Evolutionary conservation across 1,140 invertebrate genomes (phyloP), one percentile per base, ranked within the genome.

Genomic region (Pararge aegeria): DNA sequence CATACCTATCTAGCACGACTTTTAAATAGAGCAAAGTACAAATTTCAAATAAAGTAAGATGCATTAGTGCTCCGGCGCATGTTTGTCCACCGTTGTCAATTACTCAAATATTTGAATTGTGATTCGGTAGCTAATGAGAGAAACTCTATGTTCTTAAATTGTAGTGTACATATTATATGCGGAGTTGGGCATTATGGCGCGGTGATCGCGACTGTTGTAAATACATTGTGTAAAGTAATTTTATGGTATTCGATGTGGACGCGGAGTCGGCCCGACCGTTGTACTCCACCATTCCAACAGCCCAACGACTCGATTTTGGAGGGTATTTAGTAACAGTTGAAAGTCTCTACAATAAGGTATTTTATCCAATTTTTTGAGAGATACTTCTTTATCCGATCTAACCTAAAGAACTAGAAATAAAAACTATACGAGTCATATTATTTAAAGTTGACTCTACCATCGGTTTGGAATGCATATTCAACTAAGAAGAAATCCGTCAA

Each of bases 61-160:
- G 83, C 80, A 81, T 80, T 79, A 78, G 83, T 84, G 82, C 81
- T 84, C 75, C 80, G 80, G 77, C 82, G 82, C 84, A 83, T 85
- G 82, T 83, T 83, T 84, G 87, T 89, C 85, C 87, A 87, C 83
- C 82, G 83, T 89, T 87, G 87, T 89, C 85, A 89, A 89, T 89
- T 88, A 89, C 83, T 87, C 80, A 83, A 83, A 87, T 83, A 87
- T 83, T 80, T 87, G 80, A 88, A 87, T 87, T 89, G 87, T 89
- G 87, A 89, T 89, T 87, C 78, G 87, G 83, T 89, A 89, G 87
- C 85, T 89, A 89, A 87, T 85, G 85, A 87, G 84, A 88, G 83
- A 88, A 84, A 86, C 77, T 68, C 81, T 86, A 87, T 87, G 83
- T 80, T 88, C 83, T 84, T 86, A 81, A 87, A 85, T 4, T 81